Base-by-base conservation (phyloP, 2,113 vertebrate species). In the Triplophysa rosa region DNA sequence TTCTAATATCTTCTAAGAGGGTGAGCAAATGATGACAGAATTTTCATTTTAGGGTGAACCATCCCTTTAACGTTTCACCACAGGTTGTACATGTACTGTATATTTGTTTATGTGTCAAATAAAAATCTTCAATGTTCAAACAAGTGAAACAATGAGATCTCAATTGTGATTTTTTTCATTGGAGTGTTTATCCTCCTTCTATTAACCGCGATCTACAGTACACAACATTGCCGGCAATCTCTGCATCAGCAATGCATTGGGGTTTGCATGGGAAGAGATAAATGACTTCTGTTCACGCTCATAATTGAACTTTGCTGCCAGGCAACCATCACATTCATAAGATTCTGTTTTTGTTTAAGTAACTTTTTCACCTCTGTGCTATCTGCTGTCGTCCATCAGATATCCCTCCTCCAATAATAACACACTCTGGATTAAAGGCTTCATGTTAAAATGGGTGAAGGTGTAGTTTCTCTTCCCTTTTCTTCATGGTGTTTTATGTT, bases 281-380 rank as follows among this genome's bases (percentile, higher is more conserved):
- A 42, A 64, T 37, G 29, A 40, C 24, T 9, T 74, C 6, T 40
- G 42, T 73, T 63, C 71, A 73, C 47, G n/a, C 42, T 70, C 52
- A 40, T 47, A 58, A 56, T 71, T 59, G 71, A 78, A 81, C 66
- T 74, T 63, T 79, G 77, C 61, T 79, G 73, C 81, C 80, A 81
- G 70, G 70, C 66, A 79, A 56, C 69, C 24, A 12, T 75, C 54
- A 47, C 12, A 40, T 81, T 80, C 75, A 45, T 77, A 70, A 69
- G 79, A 63, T 79, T 80, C 26, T 76, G 76, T 66, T 81, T 73
- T 73, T 86, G 83, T 86, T 87, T 84, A 77, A 56, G 45, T 84
- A 86, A 83, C 82, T 86, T 82, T 59, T 71, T 84, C 77, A 84
- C 80, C 80, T 80, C 47, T 14, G 73, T 68, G 65, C 77, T 68